Conservation (phyloP, 2,113 vertebrate species). For the Mus spicilegus region DNA sequence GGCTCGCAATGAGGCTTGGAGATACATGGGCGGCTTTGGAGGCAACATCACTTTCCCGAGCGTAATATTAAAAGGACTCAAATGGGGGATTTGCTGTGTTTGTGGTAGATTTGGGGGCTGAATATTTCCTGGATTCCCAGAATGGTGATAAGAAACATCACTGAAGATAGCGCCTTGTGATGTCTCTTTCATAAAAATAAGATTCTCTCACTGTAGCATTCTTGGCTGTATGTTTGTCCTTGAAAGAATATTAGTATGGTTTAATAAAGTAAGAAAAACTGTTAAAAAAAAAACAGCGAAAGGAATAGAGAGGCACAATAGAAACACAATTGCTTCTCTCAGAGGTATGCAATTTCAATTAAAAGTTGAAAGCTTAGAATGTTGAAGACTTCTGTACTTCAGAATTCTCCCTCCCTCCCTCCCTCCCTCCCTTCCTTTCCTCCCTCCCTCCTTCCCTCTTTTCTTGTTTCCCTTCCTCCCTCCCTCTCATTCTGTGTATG, state of each 20-base stretch:
- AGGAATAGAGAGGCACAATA: background rate
- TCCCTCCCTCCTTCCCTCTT: background rate
- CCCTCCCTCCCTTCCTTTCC: background rate
- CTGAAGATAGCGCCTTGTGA: conserved; percentile 66
- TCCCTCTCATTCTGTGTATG: background rate
- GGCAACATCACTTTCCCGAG: conserved; percentile 87
- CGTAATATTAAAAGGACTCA: conserved; percentile 91
- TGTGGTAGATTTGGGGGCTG: conserved; percentile 91
- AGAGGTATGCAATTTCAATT: too few relatives aligned
- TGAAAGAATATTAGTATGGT: conserved; percentile 76
- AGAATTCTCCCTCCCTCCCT: background rate
- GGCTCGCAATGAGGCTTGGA: conserved; percentile 94
- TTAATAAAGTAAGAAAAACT: conserved; percentile 48
- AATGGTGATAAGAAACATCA: conserved; percentile 90
- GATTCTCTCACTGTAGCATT: conserved; percentile 46
- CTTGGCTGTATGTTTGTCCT: conserved; percentile 63
- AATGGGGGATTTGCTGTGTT: conserved; percentile 95
- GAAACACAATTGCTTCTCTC: background rate
- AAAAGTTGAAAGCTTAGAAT: background rate
- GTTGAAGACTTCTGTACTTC: background rate
- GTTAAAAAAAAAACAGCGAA: background rate
- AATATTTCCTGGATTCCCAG: conserved; percentile 92
- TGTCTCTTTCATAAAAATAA: conserved; percentile 57
- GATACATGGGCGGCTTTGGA: conserved; percentile 90
- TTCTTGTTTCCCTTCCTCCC: background rate